These are phyloP conservation scores for Elegia similella DNA, from an alignment of 2,888 invertebrate genomes.

Conservation along the genomic window DNA sequence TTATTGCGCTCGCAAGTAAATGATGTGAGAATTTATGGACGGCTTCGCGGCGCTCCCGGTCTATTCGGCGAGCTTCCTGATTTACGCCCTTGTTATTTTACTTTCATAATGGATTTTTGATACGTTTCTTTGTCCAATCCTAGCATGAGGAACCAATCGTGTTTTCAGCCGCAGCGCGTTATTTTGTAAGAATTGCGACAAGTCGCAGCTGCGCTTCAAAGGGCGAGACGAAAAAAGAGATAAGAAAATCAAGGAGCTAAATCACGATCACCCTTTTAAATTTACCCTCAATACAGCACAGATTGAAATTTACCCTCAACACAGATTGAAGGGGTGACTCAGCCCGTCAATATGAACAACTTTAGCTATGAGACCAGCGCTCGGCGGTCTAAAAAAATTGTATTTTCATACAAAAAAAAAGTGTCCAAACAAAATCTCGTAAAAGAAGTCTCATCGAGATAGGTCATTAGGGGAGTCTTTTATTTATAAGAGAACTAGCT, in stretches of 20 bases:
- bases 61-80: slow-evolving; percentile 44
- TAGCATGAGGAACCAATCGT: slow-evolving; percentile 12
- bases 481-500: too few species aligned
- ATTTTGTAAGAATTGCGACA: slow-evolving; percentile 4
- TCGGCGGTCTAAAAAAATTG: too few species aligned
- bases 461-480: too few species aligned
- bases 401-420: too few species aligned
- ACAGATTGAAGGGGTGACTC: too few species aligned
- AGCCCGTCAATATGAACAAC: too few species aligned
- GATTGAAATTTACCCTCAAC: too few species aligned
- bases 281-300: too few species aligned
- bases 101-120: slow-evolving; percentile 54
- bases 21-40: slow-evolving; percentile 36
- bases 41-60: slow-evolving; percentile 26
- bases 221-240: slow-evolving; percentile 1
- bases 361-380: too few species aligned
- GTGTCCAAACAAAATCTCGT: too few species aligned
- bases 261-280: neutral
- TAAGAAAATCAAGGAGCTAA: neutral
- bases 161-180: slow-evolving; percentile 12
- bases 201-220: slow-evolving; percentile 2
- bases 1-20: slow-evolving; percentile 32
- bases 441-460: too few species aligned
- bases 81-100: slow-evolving; percentile 53
- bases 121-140: slow-evolving; percentile 42